Evolutionary conservation across 2,888 invertebrate species (phyloP).

Genomic region (Heliconius charithonia): DNA sequence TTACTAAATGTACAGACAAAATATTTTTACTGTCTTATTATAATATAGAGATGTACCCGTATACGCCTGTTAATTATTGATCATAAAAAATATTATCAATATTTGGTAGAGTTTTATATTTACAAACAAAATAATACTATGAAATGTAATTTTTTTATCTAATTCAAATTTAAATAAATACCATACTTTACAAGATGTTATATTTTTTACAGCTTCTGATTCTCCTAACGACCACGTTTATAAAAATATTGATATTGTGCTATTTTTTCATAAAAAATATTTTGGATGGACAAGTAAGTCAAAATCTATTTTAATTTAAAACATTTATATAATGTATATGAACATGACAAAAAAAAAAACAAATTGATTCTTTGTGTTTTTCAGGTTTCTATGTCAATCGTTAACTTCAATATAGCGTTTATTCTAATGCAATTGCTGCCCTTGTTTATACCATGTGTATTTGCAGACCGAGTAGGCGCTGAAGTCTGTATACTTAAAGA

Average conservation of each 20-base stretch:
- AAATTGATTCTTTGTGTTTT: background rate
- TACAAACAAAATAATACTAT: no score
- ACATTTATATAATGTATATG: no score
- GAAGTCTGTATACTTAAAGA: constrained; percentile 17
- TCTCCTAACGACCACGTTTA: background rate
- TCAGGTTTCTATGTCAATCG: background rate
- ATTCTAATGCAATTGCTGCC: constrained; percentile 10
- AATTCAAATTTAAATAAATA: no score
- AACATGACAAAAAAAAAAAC: no score
- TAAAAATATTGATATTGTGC: background rate
- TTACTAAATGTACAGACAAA: no score
- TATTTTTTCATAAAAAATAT: background rate
- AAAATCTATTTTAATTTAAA: background rate
- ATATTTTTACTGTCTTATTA: no score
- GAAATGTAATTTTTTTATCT: no score
- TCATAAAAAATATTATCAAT: no score
- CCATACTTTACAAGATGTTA: background rate
- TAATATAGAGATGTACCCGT: no score
- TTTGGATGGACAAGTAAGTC: constrained; percentile 1
- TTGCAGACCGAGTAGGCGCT: constrained; percentile 1
- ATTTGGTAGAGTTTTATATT: no score
- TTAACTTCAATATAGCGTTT: background rate
- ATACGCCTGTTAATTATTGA: no score
- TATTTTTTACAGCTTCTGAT: constrained; percentile 18
- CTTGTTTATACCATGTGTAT: constrained; percentile 15